Evolutionary conservation across 2,888 invertebrate species (phyloP).

Genomic region (Cataglyphis cursor): DNA sequence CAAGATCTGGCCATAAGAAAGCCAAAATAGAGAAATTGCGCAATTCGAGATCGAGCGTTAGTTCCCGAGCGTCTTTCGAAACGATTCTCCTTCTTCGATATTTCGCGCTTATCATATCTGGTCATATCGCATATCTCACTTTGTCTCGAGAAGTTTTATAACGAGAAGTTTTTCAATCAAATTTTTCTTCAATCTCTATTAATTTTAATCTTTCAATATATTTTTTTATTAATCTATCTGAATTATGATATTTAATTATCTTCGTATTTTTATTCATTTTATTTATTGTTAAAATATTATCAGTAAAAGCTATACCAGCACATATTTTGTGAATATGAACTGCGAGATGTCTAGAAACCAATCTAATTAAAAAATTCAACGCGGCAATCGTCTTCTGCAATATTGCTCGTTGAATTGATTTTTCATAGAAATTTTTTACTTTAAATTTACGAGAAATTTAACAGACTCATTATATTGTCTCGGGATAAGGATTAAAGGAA

Average conservation of each 20-base stretch:
- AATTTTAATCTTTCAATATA: not conserved
- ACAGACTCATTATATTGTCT: not conserved
- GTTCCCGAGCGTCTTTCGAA: constrained; percentile 22
- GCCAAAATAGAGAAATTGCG: constrained; percentile 76
- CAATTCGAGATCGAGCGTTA: constrained; percentile 69
- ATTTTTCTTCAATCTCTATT: not conserved
- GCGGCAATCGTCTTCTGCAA: not conserved
- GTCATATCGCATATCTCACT: not conserved
- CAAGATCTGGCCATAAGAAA: constrained; percentile 74
- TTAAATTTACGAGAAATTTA: not conserved
- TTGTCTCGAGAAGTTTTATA: not conserved
- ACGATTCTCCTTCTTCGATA: constrained; percentile 20
- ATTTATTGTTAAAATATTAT: constrained; percentile 5
- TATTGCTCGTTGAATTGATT: not conserved
- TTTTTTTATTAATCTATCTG: constrained; percentile 4
- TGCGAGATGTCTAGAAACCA: not conserved
- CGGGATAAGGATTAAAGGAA: constrained; percentile 11
- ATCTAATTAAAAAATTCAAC: constrained; percentile 5
- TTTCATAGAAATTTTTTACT: not conserved
- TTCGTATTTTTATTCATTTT: not conserved
- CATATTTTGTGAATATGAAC: not conserved
- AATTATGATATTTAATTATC: not conserved
- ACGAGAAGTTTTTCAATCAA: not conserved
- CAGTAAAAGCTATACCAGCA: not conserved
- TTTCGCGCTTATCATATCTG: not conserved